Conservation (phyloP, 2,797 vertebrate genomes). For the Rhincodon typus region DNA sequence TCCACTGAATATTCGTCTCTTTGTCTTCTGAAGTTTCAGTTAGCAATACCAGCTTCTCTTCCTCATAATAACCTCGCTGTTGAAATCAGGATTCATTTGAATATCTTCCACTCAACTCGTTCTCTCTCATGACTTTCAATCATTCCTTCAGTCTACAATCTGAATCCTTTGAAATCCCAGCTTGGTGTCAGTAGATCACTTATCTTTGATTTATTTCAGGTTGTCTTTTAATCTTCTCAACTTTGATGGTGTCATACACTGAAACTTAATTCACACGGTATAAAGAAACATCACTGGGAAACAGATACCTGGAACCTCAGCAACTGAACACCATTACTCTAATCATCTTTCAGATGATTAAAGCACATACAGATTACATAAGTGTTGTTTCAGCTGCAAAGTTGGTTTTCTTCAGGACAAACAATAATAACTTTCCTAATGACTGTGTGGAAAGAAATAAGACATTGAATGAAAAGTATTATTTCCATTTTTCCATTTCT, state of each 20-base stretch:
- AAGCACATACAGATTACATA: background rate
- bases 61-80: background rate
- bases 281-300: background rate
- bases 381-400: background rate
- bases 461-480: background rate
- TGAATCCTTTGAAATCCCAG: background rate
- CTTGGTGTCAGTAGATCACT: background rate
- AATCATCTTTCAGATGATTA: background rate
- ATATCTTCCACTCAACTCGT: background rate
- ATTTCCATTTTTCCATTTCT: background rate
- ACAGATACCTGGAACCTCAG: background rate
- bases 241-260: background rate
- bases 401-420: background rate
- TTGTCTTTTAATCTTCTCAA: background rate
- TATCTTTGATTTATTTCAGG: background rate
- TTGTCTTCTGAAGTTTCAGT: background rate
- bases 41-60: background rate
- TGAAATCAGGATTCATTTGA: background rate
- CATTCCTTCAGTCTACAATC: background rate
- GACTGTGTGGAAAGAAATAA: background rate
- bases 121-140: background rate
- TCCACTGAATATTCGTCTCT: background rate
- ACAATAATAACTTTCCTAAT: background rate
- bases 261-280: background rate
- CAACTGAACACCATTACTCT: background rate